A percentile compares a stretch with the other conserved stretches of the same genome.
These are phyloP conservation scores for Acleris sparsana DNA, from an alignment of 2,888 invertebrate genomes.

Conservation along the genomic window DNA sequence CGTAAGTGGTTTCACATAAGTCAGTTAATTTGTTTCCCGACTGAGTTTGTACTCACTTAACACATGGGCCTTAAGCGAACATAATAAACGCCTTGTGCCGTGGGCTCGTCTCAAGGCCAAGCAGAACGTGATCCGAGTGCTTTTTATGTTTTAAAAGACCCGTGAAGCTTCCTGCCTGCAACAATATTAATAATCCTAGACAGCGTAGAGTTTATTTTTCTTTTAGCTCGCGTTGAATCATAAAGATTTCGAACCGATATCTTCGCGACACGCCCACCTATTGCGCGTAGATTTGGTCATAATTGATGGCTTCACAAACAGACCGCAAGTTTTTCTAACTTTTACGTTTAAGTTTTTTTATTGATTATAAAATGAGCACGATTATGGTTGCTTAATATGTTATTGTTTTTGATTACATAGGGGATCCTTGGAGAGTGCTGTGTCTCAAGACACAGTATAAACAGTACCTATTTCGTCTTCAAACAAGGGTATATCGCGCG, in stretches of 20 bases:
- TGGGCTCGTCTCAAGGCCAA: conserved; percentile 66
- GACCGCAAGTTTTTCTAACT: conserved; percentile 29
- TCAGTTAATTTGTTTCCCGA: conserved; percentile 30
- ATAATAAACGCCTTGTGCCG: conserved; percentile 45
- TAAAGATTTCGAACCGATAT: conserved; percentile 26
- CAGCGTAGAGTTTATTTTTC: conserved; percentile 29
- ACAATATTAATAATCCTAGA: conserved; percentile 43
- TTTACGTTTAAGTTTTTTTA: no score
- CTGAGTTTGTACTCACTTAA: conserved; percentile 29
- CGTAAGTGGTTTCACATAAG: conserved; percentile 32
- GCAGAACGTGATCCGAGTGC: conserved; percentile 57
- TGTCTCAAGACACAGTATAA: no score
- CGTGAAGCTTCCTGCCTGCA: conserved; percentile 48
- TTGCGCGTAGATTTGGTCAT: conserved; percentile 27
- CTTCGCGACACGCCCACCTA: conserved; percentile 35
- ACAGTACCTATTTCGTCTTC: no score
- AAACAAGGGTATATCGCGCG: no score
- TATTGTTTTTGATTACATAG: neutral
- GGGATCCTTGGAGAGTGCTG: no score
- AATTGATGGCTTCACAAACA: conserved; percentile 31
- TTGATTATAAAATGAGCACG: conserved; percentile 8
- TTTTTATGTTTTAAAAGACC: conserved; percentile 54
- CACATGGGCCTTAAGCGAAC: conserved; percentile 46
- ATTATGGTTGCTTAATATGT: neutral
- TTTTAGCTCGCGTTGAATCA: conserved; percentile 3